A percentile compares a stretch with the other conserved stretches of the same genome.
phyloP scores from a whole-genome alignment of 2,113 vertebrate genomes.

The Caretta caretta region DNA sequence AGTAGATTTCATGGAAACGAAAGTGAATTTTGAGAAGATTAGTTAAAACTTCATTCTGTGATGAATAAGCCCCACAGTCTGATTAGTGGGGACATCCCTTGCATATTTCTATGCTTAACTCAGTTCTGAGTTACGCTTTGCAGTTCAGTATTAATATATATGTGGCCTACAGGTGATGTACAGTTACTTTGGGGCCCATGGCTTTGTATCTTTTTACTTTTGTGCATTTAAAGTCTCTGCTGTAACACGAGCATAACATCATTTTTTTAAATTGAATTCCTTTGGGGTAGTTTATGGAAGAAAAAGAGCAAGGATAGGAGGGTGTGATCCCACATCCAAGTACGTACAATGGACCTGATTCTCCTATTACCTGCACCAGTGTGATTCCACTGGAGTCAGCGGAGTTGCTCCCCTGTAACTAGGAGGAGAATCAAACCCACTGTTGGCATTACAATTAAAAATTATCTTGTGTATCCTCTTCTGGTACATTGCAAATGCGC shows the following conservation, averaged over 20 bases:
- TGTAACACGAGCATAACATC: slow-evolving; percentile 62
- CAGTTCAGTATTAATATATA: slow-evolving; percentile 15
- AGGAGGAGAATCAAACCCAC: slow-evolving; percentile 31
- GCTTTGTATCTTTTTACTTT: slow-evolving; percentile 54
- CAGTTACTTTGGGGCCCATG: slow-evolving; percentile 51
- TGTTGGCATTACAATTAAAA: background rate
- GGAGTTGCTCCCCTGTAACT: slow-evolving; percentile 30
- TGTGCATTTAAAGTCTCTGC: slow-evolving; percentile 49
- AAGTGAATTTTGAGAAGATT: slow-evolving; percentile 67
- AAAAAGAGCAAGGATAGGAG: slow-evolving; percentile 62
- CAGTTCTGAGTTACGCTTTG: slow-evolving; percentile 20
- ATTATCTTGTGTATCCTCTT: background rate
- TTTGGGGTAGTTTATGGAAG: slow-evolving; percentile 56
- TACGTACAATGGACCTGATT: slow-evolving; percentile 23
- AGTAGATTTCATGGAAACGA: slow-evolving; percentile 70
- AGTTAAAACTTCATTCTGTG: slow-evolving; percentile 56
- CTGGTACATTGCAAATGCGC: background rate
- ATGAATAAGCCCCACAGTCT: slow-evolving; percentile 24
- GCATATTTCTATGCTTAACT: background rate
- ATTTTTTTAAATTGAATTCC: slow-evolving; percentile 58
- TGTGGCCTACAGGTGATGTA: slow-evolving; percentile 21
- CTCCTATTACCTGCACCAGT: slow-evolving; percentile 1
- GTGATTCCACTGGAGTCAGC: slow-evolving; percentile 28
- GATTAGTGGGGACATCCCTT: slow-evolving; percentile 2
- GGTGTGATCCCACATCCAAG: slow-evolving; percentile 25